Conservation (phyloP, 2,113 vertebrate species). For the Phoxinus phoxinus region DNA sequence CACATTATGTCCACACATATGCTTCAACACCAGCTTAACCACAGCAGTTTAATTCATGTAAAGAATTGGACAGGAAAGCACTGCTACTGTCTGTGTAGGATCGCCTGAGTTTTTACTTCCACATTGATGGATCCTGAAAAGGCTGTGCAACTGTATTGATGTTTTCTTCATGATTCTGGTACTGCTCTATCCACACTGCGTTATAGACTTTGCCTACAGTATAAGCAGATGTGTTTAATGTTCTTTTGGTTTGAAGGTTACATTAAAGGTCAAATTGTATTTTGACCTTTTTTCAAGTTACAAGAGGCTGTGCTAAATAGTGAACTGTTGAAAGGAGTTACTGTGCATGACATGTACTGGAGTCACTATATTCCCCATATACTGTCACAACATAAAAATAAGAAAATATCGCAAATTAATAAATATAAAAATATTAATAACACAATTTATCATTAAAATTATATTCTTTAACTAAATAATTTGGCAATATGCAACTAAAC, state of each 20-base stretch:
- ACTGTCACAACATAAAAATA: too few relatives aligned
- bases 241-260: neutral
- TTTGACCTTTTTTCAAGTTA: neutral
- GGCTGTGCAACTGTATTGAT: neutral
- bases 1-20: neutral
- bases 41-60: neutral
- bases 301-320: neutral
- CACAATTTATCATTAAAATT: too few relatives aligned
- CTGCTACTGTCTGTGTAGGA: neutral
- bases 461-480: too few relatives aligned
- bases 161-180: neutral
- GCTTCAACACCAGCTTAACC: neutral
- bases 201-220: neutral
- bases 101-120: neutral
- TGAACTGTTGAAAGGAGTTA: neutral
- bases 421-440: too few relatives aligned
- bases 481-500: neutral
- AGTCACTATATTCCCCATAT: neutral
- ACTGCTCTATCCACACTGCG: neutral
- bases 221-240: neutral
- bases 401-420: too few relatives aligned
- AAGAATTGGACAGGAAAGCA: neutral
- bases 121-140: neutral
- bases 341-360: neutral
- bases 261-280: slow-evolving; percentile 3